A percentile compares a stretch with the other conserved stretches of the same genome.
Conservation (phyloP, 2,797 vertebrate genomes). For the Psittacula echo region DNA sequence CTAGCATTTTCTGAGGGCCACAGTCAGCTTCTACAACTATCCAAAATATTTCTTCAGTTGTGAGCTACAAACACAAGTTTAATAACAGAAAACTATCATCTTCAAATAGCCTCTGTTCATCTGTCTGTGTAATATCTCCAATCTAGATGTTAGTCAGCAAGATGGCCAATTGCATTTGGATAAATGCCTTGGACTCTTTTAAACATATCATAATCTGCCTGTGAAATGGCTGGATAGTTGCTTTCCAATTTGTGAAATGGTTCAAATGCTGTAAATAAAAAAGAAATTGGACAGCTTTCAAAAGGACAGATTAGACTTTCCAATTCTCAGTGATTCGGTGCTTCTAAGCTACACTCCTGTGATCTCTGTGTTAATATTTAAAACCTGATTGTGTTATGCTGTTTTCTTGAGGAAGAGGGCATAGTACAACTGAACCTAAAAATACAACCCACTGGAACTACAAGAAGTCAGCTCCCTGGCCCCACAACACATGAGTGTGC, state of each 20-base stretch:
- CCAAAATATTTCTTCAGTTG: not conserved
- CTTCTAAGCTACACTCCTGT: constrained; percentile 32
- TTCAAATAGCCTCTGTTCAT: constrained; percentile 41
- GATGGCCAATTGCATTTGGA: constrained; percentile 41
- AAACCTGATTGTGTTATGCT: constrained; percentile 2
- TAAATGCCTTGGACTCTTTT: constrained; percentile 52
- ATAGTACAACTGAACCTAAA: not conserved
- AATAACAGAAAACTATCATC: constrained; percentile 19
- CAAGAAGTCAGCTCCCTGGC: not conserved
- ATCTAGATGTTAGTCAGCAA: constrained; percentile 36
- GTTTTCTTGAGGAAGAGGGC: constrained; percentile 33
- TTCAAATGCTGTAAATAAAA: constrained; percentile 71
- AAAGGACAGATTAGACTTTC: constrained; percentile 64
- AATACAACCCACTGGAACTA: not conserved
- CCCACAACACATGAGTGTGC: fast-evolving
- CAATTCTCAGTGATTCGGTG: constrained; percentile 34
- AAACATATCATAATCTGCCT: constrained; percentile 69
- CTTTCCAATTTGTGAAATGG: constrained; percentile 71
- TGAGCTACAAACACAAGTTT: constrained; percentile 15
- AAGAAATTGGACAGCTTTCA: constrained; percentile 66
- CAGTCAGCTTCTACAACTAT: not conserved
- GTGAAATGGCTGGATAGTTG: constrained; percentile 58
- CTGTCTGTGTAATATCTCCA: constrained; percentile 30
- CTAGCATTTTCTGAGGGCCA: not conserved
- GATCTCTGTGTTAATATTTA: constrained; percentile 52